Evolutionary conservation across 2,113 vertebrate species (phyloP).

Genomic region (Naja naja): DNA sequence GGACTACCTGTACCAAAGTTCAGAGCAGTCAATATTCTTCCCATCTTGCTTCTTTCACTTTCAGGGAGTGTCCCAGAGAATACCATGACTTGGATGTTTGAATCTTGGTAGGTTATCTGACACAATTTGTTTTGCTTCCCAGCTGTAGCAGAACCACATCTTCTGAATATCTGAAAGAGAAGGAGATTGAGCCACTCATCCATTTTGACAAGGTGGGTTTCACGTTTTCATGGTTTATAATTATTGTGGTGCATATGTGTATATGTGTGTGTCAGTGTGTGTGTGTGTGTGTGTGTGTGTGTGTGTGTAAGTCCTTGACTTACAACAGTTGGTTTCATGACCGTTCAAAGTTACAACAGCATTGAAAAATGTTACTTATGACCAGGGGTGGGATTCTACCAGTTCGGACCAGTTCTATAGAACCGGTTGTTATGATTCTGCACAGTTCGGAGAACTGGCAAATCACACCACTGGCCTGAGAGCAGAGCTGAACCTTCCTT

Average conservation of each 20-base stretch:
- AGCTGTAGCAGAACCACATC: not conserved
- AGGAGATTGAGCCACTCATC: not conserved
- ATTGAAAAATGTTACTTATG: too few relatives aligned
- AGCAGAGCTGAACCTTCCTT: too few relatives aligned
- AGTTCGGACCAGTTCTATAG: too few relatives aligned
- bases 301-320: not conserved
- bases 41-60: not conserved
- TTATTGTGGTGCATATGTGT: not conserved
- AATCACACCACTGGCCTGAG: too few relatives aligned
- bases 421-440: too few relatives aligned
- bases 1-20: not conserved
- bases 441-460: too few relatives aligned
- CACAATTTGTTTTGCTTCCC: not conserved
- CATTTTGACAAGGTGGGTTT: constrained; percentile 14
- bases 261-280: not conserved
- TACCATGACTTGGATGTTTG: not conserved
- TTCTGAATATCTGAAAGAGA: not conserved
- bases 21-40: not conserved
- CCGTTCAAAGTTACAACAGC: too few relatives aligned
- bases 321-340: not conserved
- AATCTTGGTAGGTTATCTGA: not conserved
- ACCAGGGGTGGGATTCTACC: too few relatives aligned
- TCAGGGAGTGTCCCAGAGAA: not conserved
- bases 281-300: not conserved
- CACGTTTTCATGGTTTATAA: not conserved